Evolutionary conservation across 64 coral and sea anemone species (phyloP).

Genomic region (Hydrozoanthus tunicans): DNA sequence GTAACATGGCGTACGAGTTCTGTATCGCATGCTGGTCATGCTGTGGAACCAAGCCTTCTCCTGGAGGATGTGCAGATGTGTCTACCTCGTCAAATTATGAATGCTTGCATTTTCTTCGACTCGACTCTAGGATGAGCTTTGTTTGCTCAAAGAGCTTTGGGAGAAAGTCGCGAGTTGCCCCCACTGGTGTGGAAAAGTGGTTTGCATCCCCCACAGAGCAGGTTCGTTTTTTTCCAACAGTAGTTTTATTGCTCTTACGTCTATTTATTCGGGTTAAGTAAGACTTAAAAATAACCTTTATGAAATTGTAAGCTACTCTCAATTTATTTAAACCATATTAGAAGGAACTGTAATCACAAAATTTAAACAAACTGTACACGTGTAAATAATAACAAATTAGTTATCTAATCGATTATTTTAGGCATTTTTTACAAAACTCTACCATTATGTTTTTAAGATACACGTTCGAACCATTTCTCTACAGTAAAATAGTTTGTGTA

Average conservation of each 20-base stretch:
- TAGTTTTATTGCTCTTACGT: neutral
- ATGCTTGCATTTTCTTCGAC: conserved; percentile 6
- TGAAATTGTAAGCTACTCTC: too few relatives aligned
- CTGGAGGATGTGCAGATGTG: neutral
- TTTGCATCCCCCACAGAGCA: conserved; percentile 1
- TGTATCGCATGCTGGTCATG: conserved; percentile 11
- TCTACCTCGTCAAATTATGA: neutral
- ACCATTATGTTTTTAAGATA: too few relatives aligned
- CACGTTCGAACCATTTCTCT: too few relatives aligned
- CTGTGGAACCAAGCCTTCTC: neutral
- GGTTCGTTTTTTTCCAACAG: neutral
- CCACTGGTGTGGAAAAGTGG: conserved; percentile 16
- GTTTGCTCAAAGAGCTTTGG: conserved; percentile 26
- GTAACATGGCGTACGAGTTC: neutral
- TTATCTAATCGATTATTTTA: too few relatives aligned
- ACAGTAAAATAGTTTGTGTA: too few relatives aligned
- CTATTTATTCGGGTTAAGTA: neutral
- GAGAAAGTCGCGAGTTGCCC: neutral
- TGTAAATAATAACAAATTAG: too few relatives aligned
- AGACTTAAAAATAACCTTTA: neutral
- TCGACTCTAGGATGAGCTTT: neutral
- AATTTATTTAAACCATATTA: too few relatives aligned
- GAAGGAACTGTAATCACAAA: too few relatives aligned
- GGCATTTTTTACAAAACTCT: too few relatives aligned
- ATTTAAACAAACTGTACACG: too few relatives aligned